Evolutionary conservation across 2,113 vertebrate species (phyloP).

Genomic region (Calcarius ornatus): DNA sequence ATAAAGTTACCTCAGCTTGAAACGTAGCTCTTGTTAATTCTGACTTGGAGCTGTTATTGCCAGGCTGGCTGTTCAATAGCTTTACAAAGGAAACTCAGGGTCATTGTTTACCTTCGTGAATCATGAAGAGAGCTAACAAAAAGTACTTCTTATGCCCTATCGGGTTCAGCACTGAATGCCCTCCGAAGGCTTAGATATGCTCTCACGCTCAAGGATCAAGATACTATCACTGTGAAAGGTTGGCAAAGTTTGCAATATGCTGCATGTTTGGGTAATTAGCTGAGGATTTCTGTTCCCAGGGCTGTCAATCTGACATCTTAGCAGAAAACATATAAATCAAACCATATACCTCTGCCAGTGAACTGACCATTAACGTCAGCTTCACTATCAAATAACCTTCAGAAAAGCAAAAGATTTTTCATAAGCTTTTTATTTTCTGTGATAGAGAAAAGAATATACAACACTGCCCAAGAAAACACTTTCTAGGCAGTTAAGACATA

Average conservation of each 20-base stretch:
- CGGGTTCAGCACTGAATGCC: not conserved
- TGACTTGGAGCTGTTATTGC: not conserved
- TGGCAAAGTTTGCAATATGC: conserved; percentile 28
- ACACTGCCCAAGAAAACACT: not conserved
- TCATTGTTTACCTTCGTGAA: conserved; percentile 33
- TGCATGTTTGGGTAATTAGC: conserved; percentile 36
- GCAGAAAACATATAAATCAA: conserved; percentile 49
- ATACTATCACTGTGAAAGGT: not conserved
- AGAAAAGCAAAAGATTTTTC: not conserved
- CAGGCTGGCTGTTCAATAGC: conserved; percentile 7
- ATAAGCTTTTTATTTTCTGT: not conserved
- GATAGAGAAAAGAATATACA: not conserved
- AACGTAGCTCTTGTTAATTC: not conserved
- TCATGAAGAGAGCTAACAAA: conserved; percentile 25
- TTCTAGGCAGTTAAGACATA: not conserved
- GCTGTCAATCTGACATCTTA: conserved; percentile 16
- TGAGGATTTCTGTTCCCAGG: conserved; percentile 38
- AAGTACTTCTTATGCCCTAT: not conserved
- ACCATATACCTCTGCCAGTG: not conserved
- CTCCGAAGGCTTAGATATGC: not conserved
- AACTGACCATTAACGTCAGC: conserved; percentile 7
- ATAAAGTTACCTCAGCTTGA: not conserved
- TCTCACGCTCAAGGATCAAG: conserved; percentile 13
- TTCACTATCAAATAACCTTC: not conserved
- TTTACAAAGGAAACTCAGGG: conserved; percentile 5